Evolutionary conservation across 2,888 invertebrate species (phyloP).

Genomic region (Limnephilus marmoratus): DNA sequence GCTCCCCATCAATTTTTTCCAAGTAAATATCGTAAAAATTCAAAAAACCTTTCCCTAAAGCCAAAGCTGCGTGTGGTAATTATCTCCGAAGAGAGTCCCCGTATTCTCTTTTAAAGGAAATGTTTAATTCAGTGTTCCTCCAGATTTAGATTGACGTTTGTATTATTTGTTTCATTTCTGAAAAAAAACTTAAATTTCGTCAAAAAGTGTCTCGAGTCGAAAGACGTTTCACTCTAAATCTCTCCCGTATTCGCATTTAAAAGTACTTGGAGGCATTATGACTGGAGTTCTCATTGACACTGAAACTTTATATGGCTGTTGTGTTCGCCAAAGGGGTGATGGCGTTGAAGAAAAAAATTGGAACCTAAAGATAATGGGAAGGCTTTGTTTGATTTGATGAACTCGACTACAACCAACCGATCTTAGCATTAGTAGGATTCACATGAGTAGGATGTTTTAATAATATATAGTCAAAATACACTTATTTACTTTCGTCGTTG

Average conservation of each 20-base stretch:
- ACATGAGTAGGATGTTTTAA: no score
- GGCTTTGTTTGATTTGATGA: no score
- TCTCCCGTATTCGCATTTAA: not conserved
- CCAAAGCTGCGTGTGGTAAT: not conserved
- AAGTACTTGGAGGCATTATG: not conserved
- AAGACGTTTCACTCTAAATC: not conserved
- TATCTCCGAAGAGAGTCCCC: not conserved
- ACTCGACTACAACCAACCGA: no score
- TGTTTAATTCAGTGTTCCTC: not conserved
- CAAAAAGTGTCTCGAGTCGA: not conserved
- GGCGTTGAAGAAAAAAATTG: not conserved
- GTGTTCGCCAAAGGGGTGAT: not conserved
- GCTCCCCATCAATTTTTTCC: not conserved
- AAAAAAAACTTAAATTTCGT: not conserved
- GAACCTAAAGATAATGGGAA: no score
- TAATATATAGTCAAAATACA: no score
- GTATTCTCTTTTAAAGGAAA: not conserved
- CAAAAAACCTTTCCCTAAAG: not conserved
- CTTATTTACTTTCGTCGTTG: no score
- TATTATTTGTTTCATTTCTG: not conserved
- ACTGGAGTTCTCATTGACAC: constrained; percentile 2
- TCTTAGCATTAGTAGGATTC: no score
- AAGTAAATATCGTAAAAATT: not conserved
- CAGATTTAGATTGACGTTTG: not conserved
- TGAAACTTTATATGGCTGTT: not conserved